Base-by-base conservation (phyloP, 2,113 vertebrate genomes). In the Sturnira hondurensis region DNA sequence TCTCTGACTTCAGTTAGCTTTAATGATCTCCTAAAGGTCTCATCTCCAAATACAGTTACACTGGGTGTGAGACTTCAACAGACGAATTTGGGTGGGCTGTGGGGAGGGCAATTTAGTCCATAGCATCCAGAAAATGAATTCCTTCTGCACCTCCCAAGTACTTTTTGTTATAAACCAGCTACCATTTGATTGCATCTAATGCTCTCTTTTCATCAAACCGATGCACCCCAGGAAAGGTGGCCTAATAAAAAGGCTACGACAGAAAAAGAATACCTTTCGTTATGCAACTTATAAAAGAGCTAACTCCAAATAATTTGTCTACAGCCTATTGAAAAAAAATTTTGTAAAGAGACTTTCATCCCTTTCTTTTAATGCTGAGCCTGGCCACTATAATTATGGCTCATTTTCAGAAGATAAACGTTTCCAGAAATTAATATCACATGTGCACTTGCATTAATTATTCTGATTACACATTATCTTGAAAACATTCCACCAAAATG, bases 371-470 rank as follows among this genome's bases (percentile, higher is more conserved):
- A 84, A 61, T 82, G 92, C 50, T 89, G 98, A 97, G 24, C 15
- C 80, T 96, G 95, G 43, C 63, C 61, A 91, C 47, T 91, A 36
- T 94, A 96, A 98, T 98, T 97, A 97, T 85, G 1, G 94, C 82
- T 98, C 97, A 81, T 97, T 98, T 98, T 98, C 19, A 38, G 54
- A 96, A 98, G 95, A 96, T 86, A 97, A 98, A 97, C 24, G 71
- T 65, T 97, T 97, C 77, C 91, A 97, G 96, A 96, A 98, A 95
- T 56, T 84, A 89, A 83, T 28, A 56, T 65, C 89, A 80, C 94
- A 94, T 96, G 98, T 97, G 56, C 73, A 97, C 96, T 98, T 95
- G 86, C 78, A 96, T 97, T 98, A 97, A 97, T 96, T 97, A 96
- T 97, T 97, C 87, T 96, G 93, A 97, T 98, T 96, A 52, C 63